phyloP scores from a whole-genome alignment of 2,888 invertebrate species.

The Isotomurus palustris region DNA sequence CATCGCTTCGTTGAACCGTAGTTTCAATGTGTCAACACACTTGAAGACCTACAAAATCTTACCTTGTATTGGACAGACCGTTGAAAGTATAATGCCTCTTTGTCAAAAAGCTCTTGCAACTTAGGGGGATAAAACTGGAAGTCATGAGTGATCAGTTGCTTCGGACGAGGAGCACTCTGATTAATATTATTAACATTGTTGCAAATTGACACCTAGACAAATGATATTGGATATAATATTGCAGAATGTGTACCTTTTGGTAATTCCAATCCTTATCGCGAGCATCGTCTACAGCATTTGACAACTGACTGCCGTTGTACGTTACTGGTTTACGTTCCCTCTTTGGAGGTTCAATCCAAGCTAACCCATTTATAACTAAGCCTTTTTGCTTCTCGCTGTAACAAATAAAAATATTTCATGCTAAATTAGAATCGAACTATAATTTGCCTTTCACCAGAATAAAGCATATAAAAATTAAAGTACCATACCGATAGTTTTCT shows the following conservation, averaged over 20 bases:
- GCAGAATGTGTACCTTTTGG: background rate
- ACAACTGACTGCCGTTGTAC: background rate
- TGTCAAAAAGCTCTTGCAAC: slow-evolving; percentile 14
- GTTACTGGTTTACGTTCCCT: slow-evolving; percentile 11
- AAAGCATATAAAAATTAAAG: no score
- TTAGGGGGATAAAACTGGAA: slow-evolving; percentile 13
- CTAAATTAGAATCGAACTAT: no score
- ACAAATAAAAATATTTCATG: background rate
- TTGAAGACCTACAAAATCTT: background rate
- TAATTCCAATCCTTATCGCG: background rate
- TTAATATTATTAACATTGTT: background rate
- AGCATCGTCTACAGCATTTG: background rate
- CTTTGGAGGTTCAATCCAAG: slow-evolving; percentile 21
- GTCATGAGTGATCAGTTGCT: background rate
- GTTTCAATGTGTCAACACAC: background rate
- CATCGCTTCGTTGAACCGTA: background rate
- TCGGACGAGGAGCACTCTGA: background rate
- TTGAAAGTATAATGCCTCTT: slow-evolving; percentile 11
- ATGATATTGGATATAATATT: background rate
- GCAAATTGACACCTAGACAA: background rate
- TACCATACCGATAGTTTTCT: slow-evolving; percentile 39
- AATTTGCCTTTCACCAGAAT: no score
- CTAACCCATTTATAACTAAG: background rate
- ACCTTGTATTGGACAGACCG: background rate
- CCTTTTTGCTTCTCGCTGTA: slow-evolving; percentile 7